Evolutionary conservation across 2,888 invertebrate genomes (phyloP).

Genomic region (Peribatodes rhomboidaria): DNA sequence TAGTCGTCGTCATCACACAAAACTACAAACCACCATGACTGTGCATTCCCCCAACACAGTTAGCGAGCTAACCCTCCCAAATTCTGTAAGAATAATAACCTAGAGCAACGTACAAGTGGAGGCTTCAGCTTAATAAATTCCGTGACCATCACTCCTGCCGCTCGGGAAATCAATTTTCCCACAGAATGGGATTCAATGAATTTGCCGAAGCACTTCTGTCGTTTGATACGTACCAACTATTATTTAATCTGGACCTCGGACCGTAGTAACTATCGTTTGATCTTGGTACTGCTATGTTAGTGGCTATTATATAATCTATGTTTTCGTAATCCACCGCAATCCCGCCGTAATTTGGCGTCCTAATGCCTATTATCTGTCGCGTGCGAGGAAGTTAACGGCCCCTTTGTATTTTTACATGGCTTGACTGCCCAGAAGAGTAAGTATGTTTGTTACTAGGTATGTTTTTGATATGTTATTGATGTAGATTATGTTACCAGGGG

Average conservation of each 20-base stretch:
- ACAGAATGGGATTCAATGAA: conserved; percentile 40
- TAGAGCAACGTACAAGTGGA: conserved; percentile 18
- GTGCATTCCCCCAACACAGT: neutral
- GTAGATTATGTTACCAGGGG: too few species aligned
- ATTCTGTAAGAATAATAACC: neutral
- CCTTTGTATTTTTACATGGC: conserved; percentile 18
- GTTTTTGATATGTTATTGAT: too few species aligned
- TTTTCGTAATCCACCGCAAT: conserved; percentile 17
- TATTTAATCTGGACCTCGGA: neutral
- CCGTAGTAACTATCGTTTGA: neutral
- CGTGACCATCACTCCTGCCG: conserved; percentile 35
- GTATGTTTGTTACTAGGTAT: neutral
- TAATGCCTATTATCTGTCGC: conserved; percentile 27
- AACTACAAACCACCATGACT: too few species aligned
- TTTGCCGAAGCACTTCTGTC: conserved; percentile 39
- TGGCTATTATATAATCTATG: conserved; percentile 1
- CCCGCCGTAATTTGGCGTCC: conserved; percentile 16
- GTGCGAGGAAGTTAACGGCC: neutral
- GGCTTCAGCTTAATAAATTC: conserved; percentile 21
- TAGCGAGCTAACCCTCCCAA: too few species aligned
- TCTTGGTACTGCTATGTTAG: neutral
- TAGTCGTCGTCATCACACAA: too few species aligned
- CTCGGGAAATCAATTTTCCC: conserved; percentile 55
- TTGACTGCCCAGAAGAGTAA: neutral
- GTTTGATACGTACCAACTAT: conserved; percentile 25